Base-by-base conservation (phyloP, 2,113 vertebrate genomes). In the Illadopsis cleaveri region DNA sequence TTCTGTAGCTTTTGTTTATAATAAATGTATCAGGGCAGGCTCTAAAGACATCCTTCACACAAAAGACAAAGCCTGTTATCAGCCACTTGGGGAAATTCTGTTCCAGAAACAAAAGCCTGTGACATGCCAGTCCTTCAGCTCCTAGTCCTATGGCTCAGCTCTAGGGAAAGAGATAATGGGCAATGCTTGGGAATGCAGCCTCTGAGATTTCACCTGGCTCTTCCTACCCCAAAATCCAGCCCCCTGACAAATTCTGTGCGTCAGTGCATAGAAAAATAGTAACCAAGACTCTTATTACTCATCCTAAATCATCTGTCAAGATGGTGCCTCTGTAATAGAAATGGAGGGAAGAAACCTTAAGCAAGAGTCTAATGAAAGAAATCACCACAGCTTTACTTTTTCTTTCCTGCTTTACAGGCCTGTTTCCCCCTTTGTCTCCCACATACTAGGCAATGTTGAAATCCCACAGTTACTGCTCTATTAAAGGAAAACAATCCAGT, bases 1-100 rank as follows among this genome's bases (percentile, higher is more conserved):
- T 96, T 86, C 88, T 86, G 69, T 51, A 65, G 65, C 82, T 92
- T 94, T 96, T 96, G 93, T 96, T 94, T 96, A 73, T 61, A 89
- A 80, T 79, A 94, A 89, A 92, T 79, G 45, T 72, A 93, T 75
- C 82, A 64, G 72, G 60, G 37, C 60, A 83, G n/a, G 69, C 40
- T 92, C 64, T 72, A 76, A 95, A 86, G 48, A 68, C 51, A 72
- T 72, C 24, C 47, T 90, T 81, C 1, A 6, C 12, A 40, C 69
- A 96, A 93, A 5, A 96, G 76, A 33, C 69, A 35, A 60, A 94
- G 85, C 86, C 60, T 60, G 23, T 71, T 96, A 91, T 90, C 90
- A 82, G 60, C 57, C 92, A 84, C 80, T 70, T 72, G 69, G 92
- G 90, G 76, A 96, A 89, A 89, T 57, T 56, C 37, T 61, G 37